Conservation (phyloP, 2,113 vertebrate species). For the Platichthys stellatus region DNA sequence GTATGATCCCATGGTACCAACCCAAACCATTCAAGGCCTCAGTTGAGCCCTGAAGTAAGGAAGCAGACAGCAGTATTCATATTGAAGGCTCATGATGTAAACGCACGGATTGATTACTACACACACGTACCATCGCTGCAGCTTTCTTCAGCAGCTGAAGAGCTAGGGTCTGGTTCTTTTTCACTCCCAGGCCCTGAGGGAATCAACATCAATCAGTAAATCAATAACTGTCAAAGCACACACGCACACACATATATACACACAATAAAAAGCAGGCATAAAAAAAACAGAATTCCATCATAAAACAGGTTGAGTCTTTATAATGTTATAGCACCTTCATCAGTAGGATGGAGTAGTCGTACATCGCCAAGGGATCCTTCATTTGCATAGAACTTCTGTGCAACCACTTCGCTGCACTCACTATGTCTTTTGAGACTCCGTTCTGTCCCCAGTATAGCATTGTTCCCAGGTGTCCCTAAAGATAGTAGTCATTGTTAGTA, state of each 20-base stretch:
- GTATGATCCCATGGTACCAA: slow-evolving; percentile 90
- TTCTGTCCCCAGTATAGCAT: slow-evolving; percentile 92
- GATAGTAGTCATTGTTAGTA: slow-evolving; percentile 39
- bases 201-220: slow-evolving; percentile 62
- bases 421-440: slow-evolving; percentile 82
- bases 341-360: slow-evolving; percentile 90
- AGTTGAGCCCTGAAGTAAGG: slow-evolving; percentile 85
- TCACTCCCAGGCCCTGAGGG: slow-evolving; percentile 89
- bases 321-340: slow-evolving; percentile 85
- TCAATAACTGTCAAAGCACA: slow-evolving; percentile 63
- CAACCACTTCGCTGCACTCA: slow-evolving; percentile 87
- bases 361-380: slow-evolving; percentile 86
- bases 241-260: slow-evolving; percentile 3
- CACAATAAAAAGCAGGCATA: background rate
- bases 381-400: slow-evolving; percentile 89
- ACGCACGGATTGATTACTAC: slow-evolving; percentile 39
- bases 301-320: slow-evolving; percentile 17
- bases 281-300: slow-evolving; percentile 19
- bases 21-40: slow-evolving; percentile 92
- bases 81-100: slow-evolving; percentile 22
- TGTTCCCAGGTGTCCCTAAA: slow-evolving; percentile 87
- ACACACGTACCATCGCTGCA: slow-evolving; percentile 82
- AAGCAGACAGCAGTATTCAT: slow-evolving; percentile 34
- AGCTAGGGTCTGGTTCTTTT: slow-evolving; percentile 87
- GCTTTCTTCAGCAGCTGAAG: slow-evolving; percentile 91